Percentiles rank a stretch among this genome's conserved stretches.
Conservation (phyloP, 1,140 invertebrate genomes). For the Carcinoscorpius rotundicauda region DNA sequence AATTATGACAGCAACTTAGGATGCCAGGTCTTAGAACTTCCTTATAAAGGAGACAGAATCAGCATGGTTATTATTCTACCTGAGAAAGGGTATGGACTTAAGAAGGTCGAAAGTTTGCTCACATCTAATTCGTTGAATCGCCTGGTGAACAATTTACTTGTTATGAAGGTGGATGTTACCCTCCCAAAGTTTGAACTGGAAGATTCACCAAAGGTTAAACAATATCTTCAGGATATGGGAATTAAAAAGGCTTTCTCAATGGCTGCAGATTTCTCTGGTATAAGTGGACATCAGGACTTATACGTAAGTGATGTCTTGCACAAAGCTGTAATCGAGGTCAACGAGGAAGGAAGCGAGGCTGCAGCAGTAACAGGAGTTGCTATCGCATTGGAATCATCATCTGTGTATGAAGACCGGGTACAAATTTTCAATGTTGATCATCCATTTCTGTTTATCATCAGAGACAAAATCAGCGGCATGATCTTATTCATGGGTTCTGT, state of each 20-base stretch:
- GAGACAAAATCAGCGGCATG: slow-evolving; percentile 8
- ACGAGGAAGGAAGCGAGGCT: slow-evolving; percentile 57
- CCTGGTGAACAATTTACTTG: slow-evolving; percentile 1
- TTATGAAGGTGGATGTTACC: slow-evolving; percentile 13
- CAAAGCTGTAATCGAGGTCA: slow-evolving; percentile 44
- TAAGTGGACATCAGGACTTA: slow-evolving; percentile 32
- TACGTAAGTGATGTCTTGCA: slow-evolving; percentile 45
- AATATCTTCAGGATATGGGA: background rate
- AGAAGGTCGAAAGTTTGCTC: slow-evolving; percentile 10
- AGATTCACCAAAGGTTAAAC: slow-evolving; percentile 11
- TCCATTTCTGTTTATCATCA: slow-evolving; percentile 21
- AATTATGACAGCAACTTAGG: slow-evolving; percentile 37
- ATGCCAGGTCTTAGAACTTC: slow-evolving; percentile 33
- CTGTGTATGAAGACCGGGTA: slow-evolving; percentile 26
- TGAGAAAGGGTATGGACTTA: slow-evolving; percentile 18
- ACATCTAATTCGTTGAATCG: background rate
- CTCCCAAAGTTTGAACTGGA: slow-evolving; percentile 10
- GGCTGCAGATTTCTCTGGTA: background rate
- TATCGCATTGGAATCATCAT: slow-evolving; percentile 18
- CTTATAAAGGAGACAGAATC: slow-evolving; percentile 43
- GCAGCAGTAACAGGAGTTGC: slow-evolving; percentile 48
- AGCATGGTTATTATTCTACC: slow-evolving; percentile 31
- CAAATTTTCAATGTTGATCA: slow-evolving; percentile 17
- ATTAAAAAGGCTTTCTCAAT: too few species aligned
- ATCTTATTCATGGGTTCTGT: slow-evolving; percentile 20